Base-by-base conservation (phyloP, 2,888 invertebrate genomes). In the Frankliniella fusca region DNA sequence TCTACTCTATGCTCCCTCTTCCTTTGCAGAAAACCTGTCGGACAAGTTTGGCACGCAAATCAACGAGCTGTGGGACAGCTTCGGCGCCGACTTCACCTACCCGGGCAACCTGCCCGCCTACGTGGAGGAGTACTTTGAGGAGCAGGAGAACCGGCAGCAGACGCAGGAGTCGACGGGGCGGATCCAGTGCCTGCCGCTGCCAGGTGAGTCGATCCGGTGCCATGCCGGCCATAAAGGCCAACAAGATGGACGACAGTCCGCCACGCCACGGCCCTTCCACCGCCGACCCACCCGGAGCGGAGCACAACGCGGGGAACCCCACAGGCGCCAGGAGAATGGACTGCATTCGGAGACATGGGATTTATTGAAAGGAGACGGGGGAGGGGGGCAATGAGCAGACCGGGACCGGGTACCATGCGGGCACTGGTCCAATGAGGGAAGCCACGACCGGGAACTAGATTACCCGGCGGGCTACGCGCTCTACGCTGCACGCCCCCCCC, bases 181-280 rank as follows among this genome's bases (percentile, higher is more conserved):
- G 84, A 91, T 93, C 83, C 93, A 94, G 85, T 97, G 97, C 87
- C 89, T 95, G 85, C 97, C 97, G 15, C 91, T 94, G 87, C 97
- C 97, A 3, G 95, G 94, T 91, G 85, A 80, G 86, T 85, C 70
- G 27, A 50, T 2, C 54, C 54, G 54, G 54, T 38, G 54, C 65
- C 81, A 11, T 38, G 38, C 38, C 38, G 38, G 38, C 5, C 38
- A 38, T 38, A 38, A 38, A 38, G 38, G 38, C 38, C 38, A 5
- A 38, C 38, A 38, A 38, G 38, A 38, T 38, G 54, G 54, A 18
- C 54, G 54, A 54, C 11, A 18, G 54, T 11, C 54, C 15, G 54
- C 54, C 54, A 1, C 54, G 54, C 54, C 54, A 9, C 50, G 50
- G 9, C 50, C 12, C 50, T 50, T 12, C 12, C 50, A 12, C 50